Evolutionary conservation across 2,797 vertebrate species (phyloP).

Genomic region (Pipistrellus kuhlii): DNA sequence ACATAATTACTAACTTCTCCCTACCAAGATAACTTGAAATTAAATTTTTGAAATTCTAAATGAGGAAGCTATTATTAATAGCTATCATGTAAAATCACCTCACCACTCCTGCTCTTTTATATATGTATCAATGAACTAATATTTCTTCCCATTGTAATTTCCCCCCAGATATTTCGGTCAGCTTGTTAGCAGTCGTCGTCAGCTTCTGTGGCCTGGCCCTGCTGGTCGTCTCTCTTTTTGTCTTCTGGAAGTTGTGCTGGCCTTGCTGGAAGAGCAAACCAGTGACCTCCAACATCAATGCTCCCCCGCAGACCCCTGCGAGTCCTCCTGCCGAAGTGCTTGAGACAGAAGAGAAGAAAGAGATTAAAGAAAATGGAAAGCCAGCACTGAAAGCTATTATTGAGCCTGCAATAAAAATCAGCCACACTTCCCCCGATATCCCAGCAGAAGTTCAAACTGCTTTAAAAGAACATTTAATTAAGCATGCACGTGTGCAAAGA

Average conservation of each 20-base stretch:
- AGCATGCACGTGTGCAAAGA: slow-evolving; percentile 96
- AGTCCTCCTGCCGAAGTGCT: slow-evolving; percentile 88
- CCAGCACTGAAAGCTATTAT: slow-evolving; percentile 90
- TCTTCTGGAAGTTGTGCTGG: slow-evolving; percentile 99
- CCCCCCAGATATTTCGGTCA: slow-evolving; percentile 96
- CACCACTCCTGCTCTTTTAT: background rate
- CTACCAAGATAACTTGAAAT: background rate
- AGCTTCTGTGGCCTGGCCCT: slow-evolving; percentile 99
- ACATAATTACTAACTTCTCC: background rate
- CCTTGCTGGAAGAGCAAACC: slow-evolving; percentile 98
- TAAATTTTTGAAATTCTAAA: background rate
- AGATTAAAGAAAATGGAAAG: slow-evolving; percentile 90
- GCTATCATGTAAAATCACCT: background rate
- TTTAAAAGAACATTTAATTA: slow-evolving; percentile 93
- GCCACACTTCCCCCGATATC: slow-evolving; percentile 99
- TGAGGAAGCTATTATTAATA: background rate
- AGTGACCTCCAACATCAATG: slow-evolving; percentile 87
- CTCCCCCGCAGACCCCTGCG: slow-evolving; percentile 89
- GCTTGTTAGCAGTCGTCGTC: slow-evolving; percentile 97
- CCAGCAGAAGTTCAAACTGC: slow-evolving; percentile 97
- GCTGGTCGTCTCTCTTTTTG: slow-evolving; percentile 98
- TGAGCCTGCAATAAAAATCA: slow-evolving; percentile 98
- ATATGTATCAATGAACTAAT: background rate
- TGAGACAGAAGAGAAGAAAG: slow-evolving; percentile 92
- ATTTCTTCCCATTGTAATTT: slow-evolving; percentile 80